Base-by-base conservation (phyloP, 1,140 invertebrate species). In the Delia radicum region DNA sequence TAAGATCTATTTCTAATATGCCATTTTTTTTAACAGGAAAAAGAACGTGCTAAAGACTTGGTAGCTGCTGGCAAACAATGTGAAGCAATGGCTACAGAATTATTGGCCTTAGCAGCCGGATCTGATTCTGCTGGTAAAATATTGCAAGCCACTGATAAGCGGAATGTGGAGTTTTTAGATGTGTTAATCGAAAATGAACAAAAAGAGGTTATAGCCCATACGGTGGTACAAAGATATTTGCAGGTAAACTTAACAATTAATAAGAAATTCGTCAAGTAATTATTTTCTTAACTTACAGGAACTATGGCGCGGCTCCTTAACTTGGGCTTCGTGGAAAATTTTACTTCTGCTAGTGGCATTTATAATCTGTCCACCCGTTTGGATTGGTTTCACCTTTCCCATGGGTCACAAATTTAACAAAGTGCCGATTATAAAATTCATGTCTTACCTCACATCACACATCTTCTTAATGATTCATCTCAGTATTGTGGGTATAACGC, bases 141-240 rank as follows among this genome's bases (percentile, higher is more conserved):
- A 62, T 88, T 98, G 28, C 95, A 95, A 48, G 95, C 97, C 67
- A 95, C 94, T 71, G 97, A 98, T 84, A 91, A 95, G 55, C 88
- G 95, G 76, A 97, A 96, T 79, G 93, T 96, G 42, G 96, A 97
- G 82, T 98, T 99, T 87, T 88, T 99, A 46, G 98, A 99, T 85
- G 96, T 99, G 0, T 89, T 99, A 7, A 99, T 99, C 78, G 98
- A 99, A 87, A 97, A 98, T 84, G 97, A 99, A 87, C 97, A 99
- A 84, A 99, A 99, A 86, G 96, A 98, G 89, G 97, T 98, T 1
- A 95, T 96, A 78, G 94, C 94, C 7, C 94, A 95, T 82, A 95
- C 94, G 3, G 94, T 95, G 62, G 94, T 96, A 33, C 94, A 96
- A 85, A 90, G 94, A 83, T 95, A 96, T 87, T 89, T 96, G 74